Evolutionary conservation across 1,140 invertebrate genomes (phyloP).

Genomic region (Temnothorax nylanderi): DNA sequence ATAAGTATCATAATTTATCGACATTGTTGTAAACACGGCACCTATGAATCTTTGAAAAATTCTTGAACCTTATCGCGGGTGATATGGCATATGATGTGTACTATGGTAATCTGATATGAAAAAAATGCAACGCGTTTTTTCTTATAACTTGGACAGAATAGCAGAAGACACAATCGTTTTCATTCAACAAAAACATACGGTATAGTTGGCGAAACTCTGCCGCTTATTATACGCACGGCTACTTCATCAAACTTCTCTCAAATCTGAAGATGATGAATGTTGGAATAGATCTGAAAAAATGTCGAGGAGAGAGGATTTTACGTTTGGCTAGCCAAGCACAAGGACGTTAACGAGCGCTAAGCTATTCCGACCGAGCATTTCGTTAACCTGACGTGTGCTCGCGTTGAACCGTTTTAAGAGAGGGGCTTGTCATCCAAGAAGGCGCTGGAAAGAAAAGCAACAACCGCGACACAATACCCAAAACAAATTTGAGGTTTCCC

Average conservation of each 20-base stretch:
- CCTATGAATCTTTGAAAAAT: slow-evolving; percentile 32
- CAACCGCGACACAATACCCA: slow-evolving; percentile 22
- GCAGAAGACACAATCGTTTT: not conserved
- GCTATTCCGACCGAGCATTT: slow-evolving; percentile 5
- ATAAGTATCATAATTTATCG: not conserved
- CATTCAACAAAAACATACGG: not conserved
- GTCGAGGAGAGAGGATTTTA: slow-evolving; percentile 42
- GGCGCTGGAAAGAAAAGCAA: slow-evolving; percentile 28
- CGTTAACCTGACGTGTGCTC: slow-evolving; percentile 26
- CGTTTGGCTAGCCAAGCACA: slow-evolving; percentile 32
- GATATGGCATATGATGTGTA: not conserved
- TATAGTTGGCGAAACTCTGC: not conserved
- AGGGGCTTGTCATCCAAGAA: not conserved
- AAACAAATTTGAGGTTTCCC: slow-evolving; percentile 54
- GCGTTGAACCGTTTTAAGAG: slow-evolving; percentile 34
- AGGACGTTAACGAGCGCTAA: slow-evolving; percentile 45
- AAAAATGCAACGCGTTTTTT: not conserved
- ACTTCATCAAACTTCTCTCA: not conserved
- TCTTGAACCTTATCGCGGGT: not conserved
- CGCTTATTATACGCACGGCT: no score
- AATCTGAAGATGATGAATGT: not conserved
- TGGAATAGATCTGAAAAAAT: not conserved
- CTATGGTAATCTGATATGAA: slow-evolving; percentile 16
- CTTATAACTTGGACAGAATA: slow-evolving; percentile 7
- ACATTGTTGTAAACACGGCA: not conserved